phyloP scores from a whole-genome alignment of 1,140 invertebrate species.

The Bombus terrestris region DNA sequence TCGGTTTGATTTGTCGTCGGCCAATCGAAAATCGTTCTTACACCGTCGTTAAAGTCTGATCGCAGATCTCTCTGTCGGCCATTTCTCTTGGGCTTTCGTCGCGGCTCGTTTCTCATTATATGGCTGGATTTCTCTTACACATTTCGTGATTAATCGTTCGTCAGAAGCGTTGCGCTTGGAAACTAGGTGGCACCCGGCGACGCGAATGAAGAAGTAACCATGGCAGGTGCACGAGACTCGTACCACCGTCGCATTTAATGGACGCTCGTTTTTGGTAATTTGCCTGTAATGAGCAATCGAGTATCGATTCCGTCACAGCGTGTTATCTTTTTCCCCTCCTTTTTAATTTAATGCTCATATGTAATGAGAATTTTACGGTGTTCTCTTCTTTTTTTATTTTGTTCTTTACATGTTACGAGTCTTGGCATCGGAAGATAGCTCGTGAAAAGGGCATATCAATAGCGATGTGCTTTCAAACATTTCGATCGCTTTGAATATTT shows the following conservation, averaged over 20 bases:
- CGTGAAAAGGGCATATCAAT: constrained; percentile 13
- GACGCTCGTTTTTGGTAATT: constrained; percentile 41
- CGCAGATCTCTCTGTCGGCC: constrained; percentile 11
- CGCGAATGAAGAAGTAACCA: constrained; percentile 49
- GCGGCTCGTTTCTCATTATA: constrained; percentile 31
- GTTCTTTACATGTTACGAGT: constrained; percentile 11
- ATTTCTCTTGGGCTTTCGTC: constrained; percentile 44
- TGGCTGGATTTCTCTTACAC: constrained; percentile 11
- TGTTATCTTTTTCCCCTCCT: background rate
- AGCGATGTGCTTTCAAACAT: background rate
- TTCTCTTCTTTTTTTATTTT: background rate
- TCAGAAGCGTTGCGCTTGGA: constrained; percentile 18
- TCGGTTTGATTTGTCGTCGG: constrained; percentile 43
- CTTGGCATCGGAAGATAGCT: background rate
- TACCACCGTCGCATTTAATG: constrained; percentile 19
- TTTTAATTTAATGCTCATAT: background rate
- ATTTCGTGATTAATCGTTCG: constrained; percentile 49
- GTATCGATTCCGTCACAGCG: constrained; percentile 16
- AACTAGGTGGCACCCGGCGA: constrained; percentile 36
- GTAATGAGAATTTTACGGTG: constrained; percentile 22
- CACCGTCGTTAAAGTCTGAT: constrained; percentile 16
- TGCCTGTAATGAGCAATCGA: constrained; percentile 16
- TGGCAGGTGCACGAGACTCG: constrained; percentile 45
- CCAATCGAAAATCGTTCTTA: constrained; percentile 6
- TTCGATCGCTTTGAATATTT: background rate